Percentiles rank a stretch among this genome's conserved stretches.
Evolutionary conservation across 2,797 vertebrate genomes (phyloP).

Genomic region (Mallotus villosus): DNA sequence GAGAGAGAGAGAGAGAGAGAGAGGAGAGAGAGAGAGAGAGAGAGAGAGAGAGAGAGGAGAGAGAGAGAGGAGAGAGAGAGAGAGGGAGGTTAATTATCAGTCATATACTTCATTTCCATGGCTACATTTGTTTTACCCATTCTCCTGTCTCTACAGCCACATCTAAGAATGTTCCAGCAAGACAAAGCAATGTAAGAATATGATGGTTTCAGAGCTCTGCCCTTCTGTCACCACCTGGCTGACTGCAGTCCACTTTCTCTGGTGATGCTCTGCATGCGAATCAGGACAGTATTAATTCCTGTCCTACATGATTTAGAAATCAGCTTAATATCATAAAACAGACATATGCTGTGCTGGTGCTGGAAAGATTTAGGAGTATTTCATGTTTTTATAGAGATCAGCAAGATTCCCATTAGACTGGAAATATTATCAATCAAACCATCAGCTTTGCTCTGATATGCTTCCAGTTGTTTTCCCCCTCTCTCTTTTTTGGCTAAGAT

Average conservation of each 20-base stretch:
- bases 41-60: neutral
- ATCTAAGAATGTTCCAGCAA: neutral
- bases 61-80: neutral
- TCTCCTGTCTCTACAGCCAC: neutral
- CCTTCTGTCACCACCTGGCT: neutral
- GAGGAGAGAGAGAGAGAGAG: too few relatives aligned
- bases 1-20: neutral
- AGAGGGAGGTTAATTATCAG: neutral
- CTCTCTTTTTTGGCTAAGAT: neutral
- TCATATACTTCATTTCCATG: too few relatives aligned
- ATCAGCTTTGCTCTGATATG: too few relatives aligned
- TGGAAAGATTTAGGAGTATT: neutral
- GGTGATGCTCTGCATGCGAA: constrained; percentile 42
- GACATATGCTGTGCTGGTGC: neutral
- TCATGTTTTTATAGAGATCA: neutral
- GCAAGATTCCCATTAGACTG: neutral
- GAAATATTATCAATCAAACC: too few relatives aligned
- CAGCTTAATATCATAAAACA: too few relatives aligned
- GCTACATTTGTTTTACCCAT: neutral
- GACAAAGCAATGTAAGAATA: neutral
- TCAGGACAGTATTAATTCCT: neutral
- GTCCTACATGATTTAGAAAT: neutral
- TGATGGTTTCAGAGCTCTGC: constrained; percentile 1
- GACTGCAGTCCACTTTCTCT: constrained; percentile 40
- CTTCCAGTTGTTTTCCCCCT: neutral